Conservation (phyloP, 1,140 invertebrate genomes). For the Teleopsis dalmanni region DNA sequence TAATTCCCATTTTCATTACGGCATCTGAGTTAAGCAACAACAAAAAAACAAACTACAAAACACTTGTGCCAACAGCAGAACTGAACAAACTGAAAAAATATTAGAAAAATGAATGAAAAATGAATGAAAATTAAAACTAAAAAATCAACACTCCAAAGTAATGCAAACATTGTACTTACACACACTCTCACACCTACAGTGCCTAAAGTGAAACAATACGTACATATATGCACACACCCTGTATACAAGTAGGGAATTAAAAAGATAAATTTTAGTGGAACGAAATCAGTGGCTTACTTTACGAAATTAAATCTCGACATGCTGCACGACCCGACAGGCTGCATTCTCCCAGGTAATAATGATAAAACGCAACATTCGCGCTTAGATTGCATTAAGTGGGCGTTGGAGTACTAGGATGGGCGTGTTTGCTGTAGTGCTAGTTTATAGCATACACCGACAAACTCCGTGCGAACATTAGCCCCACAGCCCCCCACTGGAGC, state of each 20-base stretch:
- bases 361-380: constrained; percentile 28
- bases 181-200: background rate
- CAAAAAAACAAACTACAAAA: too few species aligned
- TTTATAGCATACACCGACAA: background rate
- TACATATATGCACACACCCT: too few species aligned
- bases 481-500: too few species aligned
- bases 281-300: constrained; percentile 5
- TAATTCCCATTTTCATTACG: too few species aligned
- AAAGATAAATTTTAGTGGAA: background rate
- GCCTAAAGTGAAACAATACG: too few species aligned
- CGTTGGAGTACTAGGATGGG: constrained; percentile 7
- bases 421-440: constrained; percentile 10
- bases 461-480: background rate
- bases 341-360: constrained; percentile 27
- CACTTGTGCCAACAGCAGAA: constrained; percentile 3
- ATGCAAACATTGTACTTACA: background rate
- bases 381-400: constrained; percentile 43
- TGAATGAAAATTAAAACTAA: background rate
- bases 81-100: constrained; percentile 9
- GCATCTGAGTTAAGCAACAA: too few species aligned
- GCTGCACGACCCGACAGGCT: too few species aligned
- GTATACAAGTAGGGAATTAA: background rate
- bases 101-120: background rate
- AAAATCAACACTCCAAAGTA: too few species aligned
- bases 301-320: constrained; percentile 8